Percentiles rank a stretch among this genome's conserved stretches.
These are phyloP conservation scores for Pristionchus japonicus DNA, from an alignment of 2,888 invertebrate genomes.

Conservation along the genomic window DNA sequence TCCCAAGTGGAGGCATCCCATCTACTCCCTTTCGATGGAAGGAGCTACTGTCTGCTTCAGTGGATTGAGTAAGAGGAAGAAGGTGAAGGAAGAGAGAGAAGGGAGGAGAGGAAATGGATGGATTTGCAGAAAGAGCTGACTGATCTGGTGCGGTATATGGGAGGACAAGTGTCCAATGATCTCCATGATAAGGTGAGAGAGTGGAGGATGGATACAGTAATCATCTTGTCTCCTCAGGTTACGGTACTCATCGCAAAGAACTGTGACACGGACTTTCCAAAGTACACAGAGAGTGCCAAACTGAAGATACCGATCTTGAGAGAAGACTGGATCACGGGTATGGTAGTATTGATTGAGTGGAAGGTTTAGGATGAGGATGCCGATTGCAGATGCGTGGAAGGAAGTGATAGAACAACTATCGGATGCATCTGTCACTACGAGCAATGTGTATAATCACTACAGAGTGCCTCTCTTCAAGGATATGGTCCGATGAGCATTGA, in stretches of 20 bases:
- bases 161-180: constrained; percentile 50
- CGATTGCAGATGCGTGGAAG: constrained; percentile 31
- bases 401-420: background rate
- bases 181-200: constrained; percentile 46
- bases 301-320: constrained; percentile 49
- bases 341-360: background rate
- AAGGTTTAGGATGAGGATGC: background rate
- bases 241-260: constrained; percentile 60
- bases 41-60: constrained; percentile 56
- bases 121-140: constrained; percentile 37
- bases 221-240: background rate
- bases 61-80: constrained; percentile 45
- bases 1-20: constrained; percentile 56
- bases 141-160: constrained; percentile 57
- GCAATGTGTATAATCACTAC: constrained; percentile 36
- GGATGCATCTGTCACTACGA: background rate
- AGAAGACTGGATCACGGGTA: constrained; percentile 51
- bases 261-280: constrained; percentile 54
- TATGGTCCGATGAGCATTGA: constrained; percentile 48
- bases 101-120: background rate
- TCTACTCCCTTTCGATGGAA: constrained; percentile 55
- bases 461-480: constrained; percentile 52
- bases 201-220: background rate
- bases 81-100: constrained; percentile 41
- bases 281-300: constrained; percentile 55